These are phyloP conservation scores for Otolemur crassicaudatus DNA, from an alignment of 2,797 vertebrate species.

Conservation along the genomic window DNA sequence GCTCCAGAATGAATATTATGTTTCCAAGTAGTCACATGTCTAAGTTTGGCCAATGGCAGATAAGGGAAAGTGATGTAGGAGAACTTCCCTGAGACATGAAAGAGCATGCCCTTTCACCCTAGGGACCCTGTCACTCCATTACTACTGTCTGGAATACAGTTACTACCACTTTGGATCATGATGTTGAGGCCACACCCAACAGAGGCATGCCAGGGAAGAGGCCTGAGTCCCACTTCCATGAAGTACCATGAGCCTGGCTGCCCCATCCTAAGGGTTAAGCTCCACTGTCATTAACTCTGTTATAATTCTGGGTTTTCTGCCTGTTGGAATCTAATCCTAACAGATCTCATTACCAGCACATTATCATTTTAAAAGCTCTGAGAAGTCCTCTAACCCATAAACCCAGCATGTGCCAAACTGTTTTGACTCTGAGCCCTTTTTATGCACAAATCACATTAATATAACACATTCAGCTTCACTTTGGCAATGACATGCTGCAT, in stretches of 20 bases:
- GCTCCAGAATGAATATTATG: background rate
- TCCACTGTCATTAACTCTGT: background rate
- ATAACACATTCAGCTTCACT: background rate
- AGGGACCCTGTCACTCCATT: background rate
- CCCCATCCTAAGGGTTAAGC: background rate
- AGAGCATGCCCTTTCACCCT: background rate
- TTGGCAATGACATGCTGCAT: background rate
- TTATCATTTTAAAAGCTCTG: background rate
- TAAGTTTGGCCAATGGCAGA: background rate
- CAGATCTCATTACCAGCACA: background rate
- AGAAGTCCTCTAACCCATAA: background rate
- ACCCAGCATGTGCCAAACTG: background rate
- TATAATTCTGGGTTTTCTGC: background rate
- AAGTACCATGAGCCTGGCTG: background rate
- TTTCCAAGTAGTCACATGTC: background rate
- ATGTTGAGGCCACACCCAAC: background rate
- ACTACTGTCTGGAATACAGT: background rate
- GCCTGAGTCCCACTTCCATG: background rate
- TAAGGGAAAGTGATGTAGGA: background rate
- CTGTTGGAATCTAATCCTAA: background rate
- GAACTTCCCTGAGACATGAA: background rate
- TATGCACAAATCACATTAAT: background rate
- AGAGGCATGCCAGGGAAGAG: background rate
- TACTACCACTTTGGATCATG: background rate
- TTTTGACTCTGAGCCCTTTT: background rate